Evolutionary conservation across 1,140 invertebrate genomes (phyloP), one percentile per base, ranked within the genome.

Genomic region (Pinna nobilis): DNA sequence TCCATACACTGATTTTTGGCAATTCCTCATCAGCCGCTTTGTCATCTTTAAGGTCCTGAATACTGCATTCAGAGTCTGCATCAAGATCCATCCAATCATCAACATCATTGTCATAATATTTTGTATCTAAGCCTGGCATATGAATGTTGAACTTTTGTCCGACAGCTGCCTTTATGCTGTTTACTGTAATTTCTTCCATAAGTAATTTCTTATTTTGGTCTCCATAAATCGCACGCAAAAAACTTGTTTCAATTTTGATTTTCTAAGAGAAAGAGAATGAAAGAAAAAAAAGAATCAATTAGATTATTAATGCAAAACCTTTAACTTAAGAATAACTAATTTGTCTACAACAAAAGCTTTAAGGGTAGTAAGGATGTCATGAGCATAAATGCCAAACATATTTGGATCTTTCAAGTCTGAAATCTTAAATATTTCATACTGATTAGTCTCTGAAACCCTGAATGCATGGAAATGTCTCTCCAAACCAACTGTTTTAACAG

Each of bases 41-140:
- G n/a, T n/a, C n/a, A n/a, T n/a, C 7, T 65, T 15, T 65, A 5
- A 65, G 13, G 32, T 64, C 47, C 9, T 50, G 30, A 15, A 65
- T 49, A 50, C n/a, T 49, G 25, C 13, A 11, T 18, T 65, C 63
- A 6, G 39, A 39, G n/a, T 44, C 15, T 6, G 28, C 20, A 18
- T 65, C 63, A 20, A 65, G 51, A 65, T 65, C 63, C 30, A 65
- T 35, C 44, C 47, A 65, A 1, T 51, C 63, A 28, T 23, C 13
- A 65, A 65, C 63, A n/a, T 65, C 63, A 13, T 50, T 50, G 13
- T 65, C 44, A 50, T 32, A 65, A n/a, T 65, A 65, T 35, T 65
- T 39, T 3, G 51, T 39, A 33, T 65, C 32, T 35, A 20, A 59
- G 23, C 39, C 30, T 18, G 63, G 5, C 33, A 30, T 49, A 13